A percentile compares a stretch with the other conserved stretches of the same genome.
These are phyloP conservation scores for Coelogynopora nodosa DNA, from an alignment of 2,888 invertebrate species.

Conservation along the genomic window DNA sequence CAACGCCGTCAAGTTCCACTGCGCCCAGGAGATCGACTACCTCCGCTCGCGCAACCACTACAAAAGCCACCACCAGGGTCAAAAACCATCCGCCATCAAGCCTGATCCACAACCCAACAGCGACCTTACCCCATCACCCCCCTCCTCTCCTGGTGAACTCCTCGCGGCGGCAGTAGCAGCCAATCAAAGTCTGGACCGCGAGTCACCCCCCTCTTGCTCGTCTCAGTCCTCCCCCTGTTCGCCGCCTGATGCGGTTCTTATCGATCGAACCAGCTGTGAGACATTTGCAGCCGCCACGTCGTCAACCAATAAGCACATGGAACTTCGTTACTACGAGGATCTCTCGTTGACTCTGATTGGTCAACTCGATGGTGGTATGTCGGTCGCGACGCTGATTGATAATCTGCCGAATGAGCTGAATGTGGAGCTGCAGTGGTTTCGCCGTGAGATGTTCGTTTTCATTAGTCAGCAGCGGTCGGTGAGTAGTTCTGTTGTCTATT, in stretches of 20 bases:
- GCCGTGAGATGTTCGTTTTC: background rate
- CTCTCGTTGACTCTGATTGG: background rate
- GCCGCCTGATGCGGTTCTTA: background rate
- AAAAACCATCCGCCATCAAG: background rate
- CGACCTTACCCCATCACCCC: background rate
- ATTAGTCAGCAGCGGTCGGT: background rate
- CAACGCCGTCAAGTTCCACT: constrained; percentile 45
- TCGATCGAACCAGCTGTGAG: too few relatives aligned
- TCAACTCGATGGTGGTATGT: background rate
- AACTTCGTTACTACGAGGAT: background rate
- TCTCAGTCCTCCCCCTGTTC: background rate
- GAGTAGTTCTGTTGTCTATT: too few relatives aligned
- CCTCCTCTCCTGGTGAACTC: background rate
- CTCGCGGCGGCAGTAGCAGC: background rate
- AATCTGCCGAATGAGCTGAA: background rate
- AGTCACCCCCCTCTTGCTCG: background rate
- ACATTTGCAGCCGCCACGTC: background rate
- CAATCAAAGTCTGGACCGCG: background rate
- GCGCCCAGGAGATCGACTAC: constrained; percentile 39
- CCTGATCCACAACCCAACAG: background rate
- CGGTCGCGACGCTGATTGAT: background rate
- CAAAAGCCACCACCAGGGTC: background rate
- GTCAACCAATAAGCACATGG: background rate
- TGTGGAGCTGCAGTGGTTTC: background rate
- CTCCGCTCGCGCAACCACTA: background rate